phyloP scores from a whole-genome alignment of 2,113 vertebrate genomes.

The Passerina amoena region DNA sequence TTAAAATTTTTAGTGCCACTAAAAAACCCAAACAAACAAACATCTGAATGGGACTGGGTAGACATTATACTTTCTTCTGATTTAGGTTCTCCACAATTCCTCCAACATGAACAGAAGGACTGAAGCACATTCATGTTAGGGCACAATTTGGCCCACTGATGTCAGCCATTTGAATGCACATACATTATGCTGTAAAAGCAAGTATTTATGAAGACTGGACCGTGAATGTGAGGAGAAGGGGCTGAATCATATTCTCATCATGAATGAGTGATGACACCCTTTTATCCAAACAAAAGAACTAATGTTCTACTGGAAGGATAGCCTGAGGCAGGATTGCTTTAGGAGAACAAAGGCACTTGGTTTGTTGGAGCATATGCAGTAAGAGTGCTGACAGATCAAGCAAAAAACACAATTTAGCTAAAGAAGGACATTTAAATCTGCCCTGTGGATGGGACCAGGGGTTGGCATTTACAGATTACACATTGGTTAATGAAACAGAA shows the following conservation, averaged over 20 bases:
- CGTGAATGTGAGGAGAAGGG: background rate
- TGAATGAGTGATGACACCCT: slow-evolving; percentile 57
- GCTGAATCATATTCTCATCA: slow-evolving; percentile 46
- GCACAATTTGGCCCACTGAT: slow-evolving; percentile 14
- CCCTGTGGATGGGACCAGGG: background rate
- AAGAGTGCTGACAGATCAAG: slow-evolving; percentile 46
- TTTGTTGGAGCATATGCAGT: slow-evolving; percentile 18
- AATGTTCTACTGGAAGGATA: slow-evolving; percentile 57
- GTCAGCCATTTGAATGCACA: background rate
- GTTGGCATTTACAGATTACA: slow-evolving; percentile 46
- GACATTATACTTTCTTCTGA: background rate
- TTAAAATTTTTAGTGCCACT: background rate
- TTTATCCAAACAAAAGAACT: slow-evolving; percentile 63
- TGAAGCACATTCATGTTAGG: background rate
- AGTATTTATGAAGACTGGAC: slow-evolving; percentile 23
- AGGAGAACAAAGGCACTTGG: slow-evolving; percentile 56
- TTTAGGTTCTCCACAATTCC: background rate
- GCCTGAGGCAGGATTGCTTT: slow-evolving; percentile 54
- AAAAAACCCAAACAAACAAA: background rate
- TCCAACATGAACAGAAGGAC: background rate
- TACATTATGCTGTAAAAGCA: slow-evolving; percentile 41
- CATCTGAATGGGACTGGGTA: background rate
- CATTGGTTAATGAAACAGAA: slow-evolving; percentile 41
- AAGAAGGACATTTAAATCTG: slow-evolving; percentile 18
- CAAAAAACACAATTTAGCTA: slow-evolving; percentile 22